A percentile compares a stretch with the other conserved stretches of the same genome.
Evolutionary conservation across 1,140 invertebrate species (phyloP).

Genomic region (Holcopasites calliopsidis): DNA sequence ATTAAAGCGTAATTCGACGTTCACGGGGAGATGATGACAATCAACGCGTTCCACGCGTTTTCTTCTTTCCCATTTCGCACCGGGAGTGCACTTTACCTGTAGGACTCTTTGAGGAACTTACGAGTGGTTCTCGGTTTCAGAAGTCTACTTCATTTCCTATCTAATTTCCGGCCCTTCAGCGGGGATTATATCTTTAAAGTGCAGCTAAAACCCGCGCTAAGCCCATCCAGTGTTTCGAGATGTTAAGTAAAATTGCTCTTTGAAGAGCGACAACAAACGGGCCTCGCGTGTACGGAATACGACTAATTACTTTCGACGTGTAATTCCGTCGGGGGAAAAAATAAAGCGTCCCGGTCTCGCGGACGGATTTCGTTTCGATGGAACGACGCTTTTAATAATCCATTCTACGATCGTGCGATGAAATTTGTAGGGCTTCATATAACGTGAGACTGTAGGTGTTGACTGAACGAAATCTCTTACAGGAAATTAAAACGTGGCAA

Average conservation of each 20-base stretch:
- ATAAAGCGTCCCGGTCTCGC: not conserved
- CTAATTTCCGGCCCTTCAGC: conserved; percentile 56
- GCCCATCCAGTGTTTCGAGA: conserved; percentile 35
- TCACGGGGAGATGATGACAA: conserved; percentile 10
- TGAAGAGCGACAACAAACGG: conserved; percentile 31
- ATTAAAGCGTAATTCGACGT: conserved; percentile 20
- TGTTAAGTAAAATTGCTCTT: conserved; percentile 45
- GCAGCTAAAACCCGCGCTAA: conserved; percentile 9
- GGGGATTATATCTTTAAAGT: conserved; percentile 49
- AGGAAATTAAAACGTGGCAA: no score
- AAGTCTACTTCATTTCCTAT: conserved; percentile 57
- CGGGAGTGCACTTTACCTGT: conserved; percentile 1
- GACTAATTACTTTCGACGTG: not conserved
- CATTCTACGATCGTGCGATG: not conserved
- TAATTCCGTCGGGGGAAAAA: not conserved
- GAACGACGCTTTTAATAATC: not conserved
- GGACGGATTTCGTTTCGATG: not conserved
- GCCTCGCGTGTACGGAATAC: not conserved
- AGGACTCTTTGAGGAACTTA: conserved; percentile 9
- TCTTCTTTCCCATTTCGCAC: conserved; percentile 24
- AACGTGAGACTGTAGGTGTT: not conserved
- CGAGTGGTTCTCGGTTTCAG: conserved; percentile 44
- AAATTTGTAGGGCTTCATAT: no score
- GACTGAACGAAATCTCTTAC: not conserved
- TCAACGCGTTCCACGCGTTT: conserved; percentile 7